A percentile compares a stretch with the other conserved stretches of the same genome.
Conservation (phyloP, 2,888 invertebrate species). For the Andrena haemorrhoa region DNA sequence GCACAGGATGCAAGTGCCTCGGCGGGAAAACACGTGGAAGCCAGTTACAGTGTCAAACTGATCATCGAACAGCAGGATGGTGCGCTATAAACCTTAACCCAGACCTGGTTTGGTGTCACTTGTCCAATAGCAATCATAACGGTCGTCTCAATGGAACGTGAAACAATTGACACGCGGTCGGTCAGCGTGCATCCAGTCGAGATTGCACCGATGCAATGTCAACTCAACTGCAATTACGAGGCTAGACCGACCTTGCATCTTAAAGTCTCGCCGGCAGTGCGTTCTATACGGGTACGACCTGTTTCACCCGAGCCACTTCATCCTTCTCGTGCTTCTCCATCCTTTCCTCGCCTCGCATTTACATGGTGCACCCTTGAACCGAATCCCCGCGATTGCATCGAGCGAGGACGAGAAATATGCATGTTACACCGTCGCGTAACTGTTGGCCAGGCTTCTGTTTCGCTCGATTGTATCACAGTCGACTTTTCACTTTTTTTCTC, state of each 20-base stretch:
- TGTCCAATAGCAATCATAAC: neutral
- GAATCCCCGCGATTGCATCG: constrained; percentile 44
- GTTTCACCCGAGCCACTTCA: constrained; percentile 11
- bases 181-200: constrained; percentile 3
- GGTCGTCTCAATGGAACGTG: neutral
- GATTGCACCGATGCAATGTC: constrained; percentile 36
- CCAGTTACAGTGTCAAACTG: too few relatives aligned
- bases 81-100: constrained; percentile 17
- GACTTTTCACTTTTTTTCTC: too few relatives aligned
- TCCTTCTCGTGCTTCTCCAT: constrained; percentile 34
- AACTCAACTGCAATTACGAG: constrained; percentile 40
- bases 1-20: too few relatives aligned
- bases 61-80: neutral
- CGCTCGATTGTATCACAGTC: neutral
- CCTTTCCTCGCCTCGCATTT: constrained; percentile 41
- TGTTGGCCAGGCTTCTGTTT: constrained; percentile 2
- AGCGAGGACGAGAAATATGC: constrained; percentile 47
- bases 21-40: too few relatives aligned
- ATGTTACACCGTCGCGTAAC: constrained; percentile 26
- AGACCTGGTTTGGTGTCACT: constrained; percentile 11
- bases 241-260: constrained; percentile 45
- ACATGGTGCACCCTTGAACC: constrained; percentile 53
- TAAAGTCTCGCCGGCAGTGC: constrained; percentile 13
- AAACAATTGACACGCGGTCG: constrained; percentile 25
- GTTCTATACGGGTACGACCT: neutral